Base-by-base conservation (phyloP, 2,888 invertebrate species). In the Lepidonotus clava region DNA sequence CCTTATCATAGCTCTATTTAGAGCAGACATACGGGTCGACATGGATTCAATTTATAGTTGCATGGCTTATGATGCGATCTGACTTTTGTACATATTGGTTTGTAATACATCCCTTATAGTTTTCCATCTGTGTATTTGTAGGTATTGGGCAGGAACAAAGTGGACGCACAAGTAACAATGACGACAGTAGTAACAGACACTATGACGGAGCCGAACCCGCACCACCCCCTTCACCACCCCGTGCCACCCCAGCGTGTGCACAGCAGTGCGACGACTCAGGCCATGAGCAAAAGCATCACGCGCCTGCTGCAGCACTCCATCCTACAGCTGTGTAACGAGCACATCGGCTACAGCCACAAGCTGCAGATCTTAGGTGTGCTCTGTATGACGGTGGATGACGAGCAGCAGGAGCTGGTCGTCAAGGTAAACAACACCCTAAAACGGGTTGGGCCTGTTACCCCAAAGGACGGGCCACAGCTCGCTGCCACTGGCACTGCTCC, bases 351-450 rank as follows among this genome's bases (percentile, higher is more conserved):
- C 87, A 83, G 67, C 28, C 87, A 90, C 86, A 90, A 90, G 41
- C 87, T 90, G 41, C 90, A 90, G 84, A 88, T 90, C 61, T 89
- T 90, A 14, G 90, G 90, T 0, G 90, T 90, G 14, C 87, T 90
- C 24, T 90, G 90, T 67, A 86, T 90, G 86, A 90, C 90, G 0
- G 88, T 89, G 6, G 90, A 90, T 61, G 88, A 90, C 77, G 87
- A 89, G 61, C 89, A 89, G 67, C 88, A 90, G 51, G 90, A 90
- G 83, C 56, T 90, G 14, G 89, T 90, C 40, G 87, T 90, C 83
- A 90, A 90, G 84, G 89, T 90, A 14, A 90, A 90, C 88, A 90
- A 89, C 85, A 90, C 90, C 21, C 87, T 90, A 51, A 90, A 90
- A 66, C 53, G 90, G 24, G 89, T 90, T 2, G 77, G 61, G 21